These are phyloP conservation scores for Sula dactylatra DNA, from an alignment of 2,113 vertebrate species.

Conservation along the genomic window DNA sequence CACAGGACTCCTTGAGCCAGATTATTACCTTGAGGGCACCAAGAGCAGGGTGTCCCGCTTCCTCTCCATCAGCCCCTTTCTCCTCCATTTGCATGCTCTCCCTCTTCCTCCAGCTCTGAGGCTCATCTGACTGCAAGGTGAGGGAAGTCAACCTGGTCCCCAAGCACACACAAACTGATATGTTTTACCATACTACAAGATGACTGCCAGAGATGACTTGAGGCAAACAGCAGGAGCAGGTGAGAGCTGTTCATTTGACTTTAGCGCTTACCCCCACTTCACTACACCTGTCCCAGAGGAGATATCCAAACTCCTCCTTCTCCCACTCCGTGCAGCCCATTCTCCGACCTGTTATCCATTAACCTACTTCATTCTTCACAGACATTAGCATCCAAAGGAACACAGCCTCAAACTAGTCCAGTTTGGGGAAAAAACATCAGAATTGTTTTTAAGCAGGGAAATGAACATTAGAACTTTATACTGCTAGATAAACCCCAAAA, in stretches of 20 bases:
- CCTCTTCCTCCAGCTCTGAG: neutral
- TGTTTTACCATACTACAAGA: neutral
- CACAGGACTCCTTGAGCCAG: neutral
- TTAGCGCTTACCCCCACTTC: neutral
- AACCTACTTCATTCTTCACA: neutral
- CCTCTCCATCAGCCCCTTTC: neutral
- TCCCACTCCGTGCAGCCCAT: neutral
- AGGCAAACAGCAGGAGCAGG: neutral
- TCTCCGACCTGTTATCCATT: neutral
- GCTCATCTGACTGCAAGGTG: neutral
- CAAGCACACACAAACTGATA: rapidly evolving
- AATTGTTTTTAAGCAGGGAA: neutral
- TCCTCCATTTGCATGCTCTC: neutral
- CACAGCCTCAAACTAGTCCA: neutral
- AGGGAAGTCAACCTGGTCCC: neutral
- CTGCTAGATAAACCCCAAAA: neutral
- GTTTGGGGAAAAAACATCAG: neutral
- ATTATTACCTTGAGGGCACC: neutral
- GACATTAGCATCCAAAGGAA: neutral
- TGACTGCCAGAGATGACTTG: neutral
- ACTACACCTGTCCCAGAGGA: neutral
- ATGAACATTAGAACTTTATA: neutral
- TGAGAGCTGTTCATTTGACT: neutral
- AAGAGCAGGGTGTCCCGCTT: neutral
- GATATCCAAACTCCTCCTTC: neutral